Evolutionary conservation across 2,113 vertebrate genomes (phyloP), one percentile per base, ranked within the genome.

Genomic region (Athene cunicularia): DNA sequence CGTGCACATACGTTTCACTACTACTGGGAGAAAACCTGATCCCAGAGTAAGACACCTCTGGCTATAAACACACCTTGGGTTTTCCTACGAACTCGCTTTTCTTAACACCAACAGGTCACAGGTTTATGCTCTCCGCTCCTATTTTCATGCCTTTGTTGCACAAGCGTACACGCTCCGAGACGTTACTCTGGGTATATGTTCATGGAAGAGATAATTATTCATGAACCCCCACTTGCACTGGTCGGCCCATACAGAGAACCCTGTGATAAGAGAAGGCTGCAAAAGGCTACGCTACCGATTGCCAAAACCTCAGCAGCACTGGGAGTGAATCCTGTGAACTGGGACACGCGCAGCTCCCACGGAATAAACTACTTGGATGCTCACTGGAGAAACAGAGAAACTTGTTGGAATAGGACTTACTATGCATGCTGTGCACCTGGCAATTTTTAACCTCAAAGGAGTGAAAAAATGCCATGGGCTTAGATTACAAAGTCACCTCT

Each of bases 11-110:
- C 45, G 72, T 86, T 95, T 95, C 91, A 90, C 90, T 74, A 45
- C 95, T 80, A 41, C 94, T 70, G 47, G 52, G 96, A 90, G 81
- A 95, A 96, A 96, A 80, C 80, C 75, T 66, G 93, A 95, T 94
- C 86, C 94, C 96, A 93, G 89, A 22, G 2, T 30, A 15, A 90
- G 92, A 59, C 79, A 77, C 76, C 96, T 84, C 63, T 22, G 79
- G 80, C 92, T 94, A 45, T 50, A 92, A 89, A 93, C 5, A 19
- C 41, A 63, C 74, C 84, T 82, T 70, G 3, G 45, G 11, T 21
- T 85, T 80, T 59, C 75, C 66, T 55, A 90, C 5, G 1, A 62
- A 64, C n/a, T 30, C 35, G 71, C 47, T 50, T 39, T 62, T 50
- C 60, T 45, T 24, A 35, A 43, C 68, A 52, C 32, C 63, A 26